These are phyloP conservation scores for Mobula birostris DNA, from an alignment of 2,113 vertebrate genomes.

Conservation along the genomic window DNA sequence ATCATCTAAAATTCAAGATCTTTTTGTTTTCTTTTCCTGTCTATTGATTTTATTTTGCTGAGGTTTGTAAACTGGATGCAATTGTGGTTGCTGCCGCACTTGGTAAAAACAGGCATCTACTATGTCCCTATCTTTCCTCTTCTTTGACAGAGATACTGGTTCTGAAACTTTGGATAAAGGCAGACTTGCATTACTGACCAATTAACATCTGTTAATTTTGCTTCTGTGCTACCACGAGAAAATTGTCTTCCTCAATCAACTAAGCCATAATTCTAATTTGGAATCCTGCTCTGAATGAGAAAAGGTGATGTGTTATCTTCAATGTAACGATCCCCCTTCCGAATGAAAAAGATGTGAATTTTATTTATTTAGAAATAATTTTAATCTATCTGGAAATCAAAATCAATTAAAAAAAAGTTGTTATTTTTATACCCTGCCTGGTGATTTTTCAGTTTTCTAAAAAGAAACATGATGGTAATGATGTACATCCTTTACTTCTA, in stretches of 20 bases:
- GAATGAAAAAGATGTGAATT: too few relatives aligned
- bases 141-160: neutral
- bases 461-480: neutral
- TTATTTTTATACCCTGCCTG: too few relatives aligned
- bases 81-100: neutral
- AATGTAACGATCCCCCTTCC: too few relatives aligned
- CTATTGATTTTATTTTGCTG: neutral
- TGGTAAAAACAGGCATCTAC: neutral
- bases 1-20: neutral
- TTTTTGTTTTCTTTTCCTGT: neutral
- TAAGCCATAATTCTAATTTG: neutral
- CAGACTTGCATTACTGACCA: neutral
- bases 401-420: too few relatives aligned
- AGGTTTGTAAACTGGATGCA: neutral
- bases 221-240: neutral
- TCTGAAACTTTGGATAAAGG: neutral
- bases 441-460: too few relatives aligned
- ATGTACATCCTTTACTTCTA: neutral
- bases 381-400: too few relatives aligned
- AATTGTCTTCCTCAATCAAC: neutral
- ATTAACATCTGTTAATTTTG: neutral
- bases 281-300: neutral
- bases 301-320: neutral
- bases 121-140: neutral
- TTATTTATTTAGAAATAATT: too few relatives aligned